Percentiles rank a stretch among this genome's conserved stretches.
Evolutionary conservation across 2,113 vertebrate species (phyloP).

Genomic region (Chamaetylas fuelleborni): DNA sequence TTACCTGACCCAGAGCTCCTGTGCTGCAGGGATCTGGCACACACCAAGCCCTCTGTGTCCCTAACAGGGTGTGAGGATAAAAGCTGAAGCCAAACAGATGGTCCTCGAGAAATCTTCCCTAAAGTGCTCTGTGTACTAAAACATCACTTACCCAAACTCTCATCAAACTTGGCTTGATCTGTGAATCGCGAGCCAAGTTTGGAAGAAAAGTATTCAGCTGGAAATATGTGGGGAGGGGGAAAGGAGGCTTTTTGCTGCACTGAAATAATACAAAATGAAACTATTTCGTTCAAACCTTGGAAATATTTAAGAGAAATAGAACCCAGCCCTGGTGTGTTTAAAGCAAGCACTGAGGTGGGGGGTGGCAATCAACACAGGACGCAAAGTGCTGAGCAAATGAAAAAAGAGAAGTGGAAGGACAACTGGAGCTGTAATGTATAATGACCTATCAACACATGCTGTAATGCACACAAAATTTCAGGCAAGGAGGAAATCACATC

Average conservation of each 20-base stretch:
- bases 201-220: slow-evolving; percentile 33
- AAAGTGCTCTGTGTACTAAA: slow-evolving; percentile 22
- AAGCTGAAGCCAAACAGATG: slow-evolving; percentile 56
- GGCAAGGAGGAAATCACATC: not conserved
- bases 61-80: slow-evolving; percentile 38
- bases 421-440: not conserved
- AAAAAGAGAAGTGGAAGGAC: not conserved
- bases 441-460: slow-evolving; percentile 15
- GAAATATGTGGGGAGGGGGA: not conserved
- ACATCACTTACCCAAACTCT: slow-evolving; percentile 36
- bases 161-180: slow-evolving; percentile 50
- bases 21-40: slow-evolving; percentile 19
- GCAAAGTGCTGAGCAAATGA: not conserved
- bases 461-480: not conserved
- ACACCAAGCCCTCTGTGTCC: not conserved
- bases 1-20: slow-evolving; percentile 7
- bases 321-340: not conserved
- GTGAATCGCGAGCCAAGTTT: not conserved
- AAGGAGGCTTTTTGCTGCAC: not conserved
- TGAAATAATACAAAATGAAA: not conserved
- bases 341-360: not conserved
- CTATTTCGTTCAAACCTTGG: not conserved
- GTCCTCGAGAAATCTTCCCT: slow-evolving; percentile 40
- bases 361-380: not conserved
- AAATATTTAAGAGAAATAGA: not conserved